These are phyloP conservation scores for Hirtodrosophila cameraria DNA, from an alignment of 2,888 invertebrate species.

Conservation along the genomic window DNA sequence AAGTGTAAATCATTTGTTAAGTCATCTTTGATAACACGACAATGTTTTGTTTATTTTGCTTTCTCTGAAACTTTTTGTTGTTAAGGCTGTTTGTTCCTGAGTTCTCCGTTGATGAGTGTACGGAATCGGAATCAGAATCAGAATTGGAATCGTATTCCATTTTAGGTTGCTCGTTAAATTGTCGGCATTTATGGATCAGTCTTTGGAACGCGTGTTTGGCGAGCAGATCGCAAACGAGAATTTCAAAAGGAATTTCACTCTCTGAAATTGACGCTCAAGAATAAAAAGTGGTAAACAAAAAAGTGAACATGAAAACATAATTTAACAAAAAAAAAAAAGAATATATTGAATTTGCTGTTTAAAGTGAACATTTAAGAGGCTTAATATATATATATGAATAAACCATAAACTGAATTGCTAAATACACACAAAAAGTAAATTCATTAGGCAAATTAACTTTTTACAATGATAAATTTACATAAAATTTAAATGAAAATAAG, in stretches of 20 bases:
- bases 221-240: slow-evolving; percentile 56
- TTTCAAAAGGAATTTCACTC: slow-evolving; percentile 5
- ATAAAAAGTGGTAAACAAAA: slow-evolving; percentile 30
- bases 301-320: slow-evolving; percentile 8
- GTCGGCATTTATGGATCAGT: slow-evolving; percentile 54
- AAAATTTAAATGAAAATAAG: neutral
- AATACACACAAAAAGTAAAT: slow-evolving; percentile 1
- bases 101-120: neutral
- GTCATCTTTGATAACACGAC: slow-evolving; percentile 30
- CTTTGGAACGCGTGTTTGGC: slow-evolving; percentile 53
- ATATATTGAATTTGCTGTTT: slow-evolving; percentile 1
- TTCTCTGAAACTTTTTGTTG: neutral
- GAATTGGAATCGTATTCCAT: slow-evolving; percentile 20
- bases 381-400: slow-evolving; percentile 3
- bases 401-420: neutral
- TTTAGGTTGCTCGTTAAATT: slow-evolving; percentile 25
- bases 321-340: neutral
- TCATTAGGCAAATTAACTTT: slow-evolving; percentile 11
- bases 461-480: neutral
- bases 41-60: slow-evolving; percentile 26
- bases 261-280: no score
- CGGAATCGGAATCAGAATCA: slow-evolving; percentile 18
- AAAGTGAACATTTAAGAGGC: slow-evolving; percentile 10
- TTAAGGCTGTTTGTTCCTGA: neutral
- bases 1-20: slow-evolving; percentile 11